A percentile compares a stretch with the other conserved stretches of the same genome.
Conservation (phyloP, 1,140 invertebrate genomes). For the Drosophila kohkoa region DNA sequence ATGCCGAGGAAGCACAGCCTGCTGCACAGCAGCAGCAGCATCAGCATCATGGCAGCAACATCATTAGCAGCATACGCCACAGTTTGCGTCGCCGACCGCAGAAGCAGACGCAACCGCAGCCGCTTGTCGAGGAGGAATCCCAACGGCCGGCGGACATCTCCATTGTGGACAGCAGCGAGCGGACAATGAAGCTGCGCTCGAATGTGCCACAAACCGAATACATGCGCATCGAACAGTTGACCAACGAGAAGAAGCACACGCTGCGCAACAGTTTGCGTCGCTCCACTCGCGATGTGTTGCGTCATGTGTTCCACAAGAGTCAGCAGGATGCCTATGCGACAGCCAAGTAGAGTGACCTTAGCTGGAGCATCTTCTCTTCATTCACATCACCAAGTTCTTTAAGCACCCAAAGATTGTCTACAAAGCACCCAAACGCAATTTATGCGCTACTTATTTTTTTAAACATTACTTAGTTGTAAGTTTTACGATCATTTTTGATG, state of each 20-base stretch:
- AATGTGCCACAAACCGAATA: slow-evolving; percentile 63
- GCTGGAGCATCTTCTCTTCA: not conserved
- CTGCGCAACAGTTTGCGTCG: slow-evolving; percentile 75
- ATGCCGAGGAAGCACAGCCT: slow-evolving; percentile 6
- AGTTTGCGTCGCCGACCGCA: slow-evolving; percentile 73
- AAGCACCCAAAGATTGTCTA: slow-evolving; percentile 68
- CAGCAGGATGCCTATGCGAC: slow-evolving; percentile 74
- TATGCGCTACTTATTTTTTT: not conserved
- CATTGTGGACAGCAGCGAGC: slow-evolving; percentile 74
- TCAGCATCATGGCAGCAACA: slow-evolving; percentile 31
- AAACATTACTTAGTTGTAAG: not conserved
- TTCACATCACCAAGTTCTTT: slow-evolving; percentile 4
- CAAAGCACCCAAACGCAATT: slow-evolving; percentile 17
- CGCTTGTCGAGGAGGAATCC: not conserved
- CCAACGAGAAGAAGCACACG: slow-evolving; percentile 74
- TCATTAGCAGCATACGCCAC: slow-evolving; percentile 67
- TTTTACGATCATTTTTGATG: slow-evolving; percentile 7
- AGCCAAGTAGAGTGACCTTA: slow-evolving; percentile 48
- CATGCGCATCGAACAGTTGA: slow-evolving; percentile 72
- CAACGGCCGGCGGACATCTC: slow-evolving; percentile 60
- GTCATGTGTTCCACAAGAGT: slow-evolving; percentile 81
- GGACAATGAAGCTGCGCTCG: slow-evolving; percentile 74
- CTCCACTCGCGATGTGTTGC: slow-evolving; percentile 76
- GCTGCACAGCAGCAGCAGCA: slow-evolving; percentile 10
- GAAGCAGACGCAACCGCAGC: slow-evolving; percentile 34